phyloP scores from a whole-genome alignment of 2,797 vertebrate genomes.

The Varecia variegata region DNA sequence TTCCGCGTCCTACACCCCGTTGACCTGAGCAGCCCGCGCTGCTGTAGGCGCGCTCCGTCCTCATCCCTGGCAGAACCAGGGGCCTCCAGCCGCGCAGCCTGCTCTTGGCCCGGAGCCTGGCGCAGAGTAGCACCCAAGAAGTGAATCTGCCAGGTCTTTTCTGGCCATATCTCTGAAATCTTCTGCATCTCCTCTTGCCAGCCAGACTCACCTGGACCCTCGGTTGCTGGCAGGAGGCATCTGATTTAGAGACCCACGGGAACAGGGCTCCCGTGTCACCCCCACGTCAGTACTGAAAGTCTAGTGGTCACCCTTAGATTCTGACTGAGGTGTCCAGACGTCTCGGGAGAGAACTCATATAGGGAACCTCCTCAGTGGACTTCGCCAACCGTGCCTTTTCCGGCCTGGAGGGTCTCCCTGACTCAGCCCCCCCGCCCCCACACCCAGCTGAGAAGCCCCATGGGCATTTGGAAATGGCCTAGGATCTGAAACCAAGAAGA shows the following conservation, averaged over 20 bases:
- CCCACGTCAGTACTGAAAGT: too few relatives aligned
- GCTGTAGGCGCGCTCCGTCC: not conserved
- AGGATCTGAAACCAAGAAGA: not conserved
- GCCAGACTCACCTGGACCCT: not conserved
- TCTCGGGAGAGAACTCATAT: not conserved
- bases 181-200: not conserved
- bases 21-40: fast-evolving
- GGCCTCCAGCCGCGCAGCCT: not conserved
- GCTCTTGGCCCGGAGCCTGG: not conserved
- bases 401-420: fast-evolving
- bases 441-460: not conserved
- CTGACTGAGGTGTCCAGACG: not conserved
- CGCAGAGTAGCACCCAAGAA: not conserved
- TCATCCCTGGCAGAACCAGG: fast-evolving
- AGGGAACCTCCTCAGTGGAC: not conserved
- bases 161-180: not conserved
- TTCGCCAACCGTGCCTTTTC: not conserved
- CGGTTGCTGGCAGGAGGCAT: too few relatives aligned
- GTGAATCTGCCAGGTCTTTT: not conserved
- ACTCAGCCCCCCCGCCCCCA: not conserved
- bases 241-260: not conserved
- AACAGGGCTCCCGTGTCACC: too few relatives aligned
- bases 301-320: not conserved
- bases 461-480: not conserved
- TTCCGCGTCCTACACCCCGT: fast-evolving